These are phyloP conservation scores for Tetraneura akinire DNA, from an alignment of 1,140 invertebrate genomes.

Conservation along the genomic window DNA sequence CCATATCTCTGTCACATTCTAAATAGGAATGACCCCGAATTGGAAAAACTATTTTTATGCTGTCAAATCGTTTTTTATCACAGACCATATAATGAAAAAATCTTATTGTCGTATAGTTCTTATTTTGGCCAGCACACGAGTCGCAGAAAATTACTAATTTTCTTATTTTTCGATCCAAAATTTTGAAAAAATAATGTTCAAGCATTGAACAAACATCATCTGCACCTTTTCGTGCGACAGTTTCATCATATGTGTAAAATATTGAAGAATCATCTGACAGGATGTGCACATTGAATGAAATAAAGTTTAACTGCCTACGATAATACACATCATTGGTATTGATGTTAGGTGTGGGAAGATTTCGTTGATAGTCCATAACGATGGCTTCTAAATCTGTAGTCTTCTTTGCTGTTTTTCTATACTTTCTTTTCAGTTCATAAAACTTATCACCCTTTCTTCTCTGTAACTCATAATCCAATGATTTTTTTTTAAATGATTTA, in stretches of 20 bases:
- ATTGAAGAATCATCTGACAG: no score
- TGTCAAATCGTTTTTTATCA: slow-evolving; percentile 25
- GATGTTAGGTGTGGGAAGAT: no score
- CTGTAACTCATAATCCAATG: slow-evolving; percentile 52
- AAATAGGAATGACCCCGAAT: slow-evolving; percentile 50
- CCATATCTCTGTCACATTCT: slow-evolving; percentile 53
- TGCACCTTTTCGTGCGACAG: slow-evolving; percentile 51
- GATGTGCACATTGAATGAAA: no score
- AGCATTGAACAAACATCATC: slow-evolving; percentile 54
- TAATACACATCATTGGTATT: no score
- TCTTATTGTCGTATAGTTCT: slow-evolving; percentile 52
- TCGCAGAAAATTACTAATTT: slow-evolving; percentile 54
- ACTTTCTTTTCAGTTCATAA: slow-evolving; percentile 14
- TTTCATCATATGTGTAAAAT: no score
- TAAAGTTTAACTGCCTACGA: no score
- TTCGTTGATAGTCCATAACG: no score
- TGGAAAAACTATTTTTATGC: slow-evolving; percentile 25
- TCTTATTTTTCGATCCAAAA: slow-evolving; percentile 44
- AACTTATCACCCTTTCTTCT: not conserved
- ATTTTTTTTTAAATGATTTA: slow-evolving; percentile 44
- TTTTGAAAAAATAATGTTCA: slow-evolving; percentile 50
- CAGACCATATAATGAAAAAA: slow-evolving; percentile 44
- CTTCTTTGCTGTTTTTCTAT: slow-evolving; percentile 3
- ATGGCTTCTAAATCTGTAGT: not conserved
- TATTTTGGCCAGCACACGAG: slow-evolving; percentile 54